These are phyloP conservation scores for Mareca strepera DNA, from an alignment of 2,797 vertebrate species.

Conservation along the genomic window DNA sequence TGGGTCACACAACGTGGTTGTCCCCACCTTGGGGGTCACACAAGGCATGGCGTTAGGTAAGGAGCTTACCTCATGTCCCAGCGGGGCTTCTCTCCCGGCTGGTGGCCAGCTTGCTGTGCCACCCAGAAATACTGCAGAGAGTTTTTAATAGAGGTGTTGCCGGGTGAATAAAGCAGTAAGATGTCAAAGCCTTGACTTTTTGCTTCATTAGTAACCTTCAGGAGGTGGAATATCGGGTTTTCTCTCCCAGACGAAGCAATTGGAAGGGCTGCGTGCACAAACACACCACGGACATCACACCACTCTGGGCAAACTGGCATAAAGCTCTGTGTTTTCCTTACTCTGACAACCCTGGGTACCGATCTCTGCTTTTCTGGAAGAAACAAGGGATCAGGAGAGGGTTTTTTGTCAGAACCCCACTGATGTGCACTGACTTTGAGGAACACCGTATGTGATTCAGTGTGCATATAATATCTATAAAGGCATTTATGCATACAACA, in stretches of 20 bases:
- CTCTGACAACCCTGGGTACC: background rate
- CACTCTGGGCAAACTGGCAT: background rate
- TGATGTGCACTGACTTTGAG: background rate
- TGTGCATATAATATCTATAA: background rate
- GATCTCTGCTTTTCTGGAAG: background rate
- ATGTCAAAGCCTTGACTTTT: conserved; percentile 3
- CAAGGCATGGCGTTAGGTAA: accelerated
- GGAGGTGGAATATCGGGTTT: background rate
- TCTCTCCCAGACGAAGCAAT: background rate
- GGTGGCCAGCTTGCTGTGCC: background rate
- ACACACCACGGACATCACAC: background rate
- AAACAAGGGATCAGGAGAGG: background rate
- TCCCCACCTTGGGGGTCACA: accelerated
- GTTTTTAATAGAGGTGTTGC: conserved; percentile 49
- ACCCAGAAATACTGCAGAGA: background rate
- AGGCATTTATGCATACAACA: background rate
- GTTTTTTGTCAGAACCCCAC: background rate
- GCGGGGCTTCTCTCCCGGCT: background rate
- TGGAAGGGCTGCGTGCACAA: background rate
- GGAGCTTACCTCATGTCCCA: background rate
- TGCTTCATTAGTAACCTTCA: background rate
- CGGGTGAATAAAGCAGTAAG: conserved; percentile 10
- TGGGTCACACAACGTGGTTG: accelerated
- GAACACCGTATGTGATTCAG: background rate
- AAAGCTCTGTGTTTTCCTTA: background rate